Base-by-base conservation (phyloP, 2,113 vertebrate species). In the Anarhynchus alexandrinus region DNA sequence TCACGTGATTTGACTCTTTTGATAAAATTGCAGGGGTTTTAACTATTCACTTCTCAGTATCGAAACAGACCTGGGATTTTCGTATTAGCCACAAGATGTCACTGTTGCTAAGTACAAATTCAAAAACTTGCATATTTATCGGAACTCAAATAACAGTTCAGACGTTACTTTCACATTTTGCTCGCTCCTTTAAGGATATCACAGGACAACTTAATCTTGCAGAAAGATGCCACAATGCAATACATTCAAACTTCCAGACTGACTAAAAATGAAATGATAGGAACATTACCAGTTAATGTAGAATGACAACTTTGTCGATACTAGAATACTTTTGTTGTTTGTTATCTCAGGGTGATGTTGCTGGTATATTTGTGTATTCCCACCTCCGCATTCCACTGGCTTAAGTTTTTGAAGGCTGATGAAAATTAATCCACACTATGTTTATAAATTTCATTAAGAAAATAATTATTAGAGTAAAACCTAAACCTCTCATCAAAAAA, bases 51-150 rank as follows among this genome's bases (percentile, higher is more conserved):
- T 23, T 23, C 30, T n/a, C 11, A 1, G 15, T 6, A 6, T 3
- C 11, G 43, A 49, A 64, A 40, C 25, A 27, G 65, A 49, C 29
- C 7, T 34, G 42, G 64, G 40, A 45, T 45, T 66, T 66, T 66
- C 14, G 23, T 15, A 34, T 34, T 18, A 83, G 52, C 94, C 97
- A 96, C 93, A 87, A 86, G 97, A 89, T 95, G 97, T 94, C 97
- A 91, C 91, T 92, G 77, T 71, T 83, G 94, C 43, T 15, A 58
- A 59, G 81, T 5, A 40, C 26, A 70, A 79, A 83, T 10, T 20
- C 43, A 11, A 55, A 76, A 40, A 29, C 34, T 13, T 32, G 15
- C 25, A 0, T 45, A 86, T 85, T 95, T 92, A 82, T 96, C 79
- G 17, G 87, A 88, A 94, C 30, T 34, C 76, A 21, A n/a, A 80